Base-by-base conservation (phyloP, 2,113 vertebrate species). In the Fregetta grallaria region DNA sequence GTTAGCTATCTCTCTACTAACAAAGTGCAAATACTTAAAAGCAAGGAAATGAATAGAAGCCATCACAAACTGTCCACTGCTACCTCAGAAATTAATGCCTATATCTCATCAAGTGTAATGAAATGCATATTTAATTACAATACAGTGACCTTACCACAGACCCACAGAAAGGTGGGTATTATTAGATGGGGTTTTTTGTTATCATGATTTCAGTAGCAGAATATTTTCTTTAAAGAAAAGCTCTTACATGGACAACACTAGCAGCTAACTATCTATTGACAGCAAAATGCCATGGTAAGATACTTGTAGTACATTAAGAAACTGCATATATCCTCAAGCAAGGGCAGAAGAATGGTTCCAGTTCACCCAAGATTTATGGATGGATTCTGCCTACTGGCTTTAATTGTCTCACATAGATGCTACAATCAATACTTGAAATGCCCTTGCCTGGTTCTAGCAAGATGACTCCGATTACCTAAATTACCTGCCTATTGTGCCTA, bases 381-480 rank as follows among this genome's bases (percentile, higher is more conserved):
- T 22, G 40, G 62, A 93, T 88, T 90, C 87, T 96, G 66, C 66
- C 49, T 79, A 58, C 70, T 88, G 66, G 81, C 36, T 95, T 95
- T 93, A 96, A 96, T 91, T 97, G 92, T 79, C 84, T 96, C 50
- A 62, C 58, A 85, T 11, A 85, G 92, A 88, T 65, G 58, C 58
- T 68, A 45, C 62, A 96, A 94, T 95, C 94, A 93, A 95, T 96
- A 94, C 45, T 42, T 90, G 84, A 92, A 96, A 93, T 96, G 90
- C 53, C 93, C 81, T 96, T 95, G 70, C 62, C 77, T 73, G 45
- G 38, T 88, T 81, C 92, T 93, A 91, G 92, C 96, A 96, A 96
- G 87, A 95, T 97, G 36, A 93, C 63, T 95, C 84, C 0, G 49
- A 95, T 96, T 96, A 90, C 62, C 77, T 92, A 79, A 96, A 97